Evolutionary conservation across 2,797 vertebrate genomes (phyloP).

Genomic region (Threskiornis aethiopicus): DNA sequence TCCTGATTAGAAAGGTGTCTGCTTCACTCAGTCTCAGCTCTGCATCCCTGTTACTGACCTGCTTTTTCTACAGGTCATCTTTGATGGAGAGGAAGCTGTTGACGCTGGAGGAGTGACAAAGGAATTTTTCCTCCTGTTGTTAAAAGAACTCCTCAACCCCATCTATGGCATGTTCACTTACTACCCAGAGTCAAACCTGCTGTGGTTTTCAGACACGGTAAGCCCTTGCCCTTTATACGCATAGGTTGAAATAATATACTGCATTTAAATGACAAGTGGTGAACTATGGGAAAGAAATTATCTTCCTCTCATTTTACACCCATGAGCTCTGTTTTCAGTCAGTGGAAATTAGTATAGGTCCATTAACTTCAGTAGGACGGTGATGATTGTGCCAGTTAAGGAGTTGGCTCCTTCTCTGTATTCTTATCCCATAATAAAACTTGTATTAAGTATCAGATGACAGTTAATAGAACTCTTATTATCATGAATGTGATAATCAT

Average conservation of each 20-base stretch:
- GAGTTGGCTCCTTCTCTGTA: not conserved
- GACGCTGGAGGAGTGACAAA: conserved; percentile 96
- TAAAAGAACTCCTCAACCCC: conserved; percentile 95
- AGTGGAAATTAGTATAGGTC: not conserved
- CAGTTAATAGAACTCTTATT: not conserved
- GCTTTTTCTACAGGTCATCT: conserved; percentile 85
- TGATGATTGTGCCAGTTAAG: not conserved
- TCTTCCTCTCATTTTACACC: not conserved
- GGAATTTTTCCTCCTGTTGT: conserved; percentile 94
- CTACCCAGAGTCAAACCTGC: conserved; percentile 90
- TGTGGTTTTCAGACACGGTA: conserved; percentile 98
- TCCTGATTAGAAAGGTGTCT: not conserved
- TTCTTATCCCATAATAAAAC: not conserved
- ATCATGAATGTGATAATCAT: not conserved
- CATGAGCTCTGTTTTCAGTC: not conserved
- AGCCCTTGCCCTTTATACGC: conserved; percentile 19
- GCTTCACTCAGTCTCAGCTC: not conserved
- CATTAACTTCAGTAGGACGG: not conserved
- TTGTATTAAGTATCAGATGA: not conserved
- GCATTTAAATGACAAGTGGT: not conserved
- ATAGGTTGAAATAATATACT: not conserved
- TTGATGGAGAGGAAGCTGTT: conserved; percentile 95
- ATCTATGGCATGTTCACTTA: conserved; percentile 98
- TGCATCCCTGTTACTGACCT: not conserved
- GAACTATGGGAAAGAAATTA: not conserved